Percentiles rank a stretch among this genome's conserved stretches.
Conservation (phyloP, 2,797 vertebrate genomes). For the Myotis daubentonii region DNA sequence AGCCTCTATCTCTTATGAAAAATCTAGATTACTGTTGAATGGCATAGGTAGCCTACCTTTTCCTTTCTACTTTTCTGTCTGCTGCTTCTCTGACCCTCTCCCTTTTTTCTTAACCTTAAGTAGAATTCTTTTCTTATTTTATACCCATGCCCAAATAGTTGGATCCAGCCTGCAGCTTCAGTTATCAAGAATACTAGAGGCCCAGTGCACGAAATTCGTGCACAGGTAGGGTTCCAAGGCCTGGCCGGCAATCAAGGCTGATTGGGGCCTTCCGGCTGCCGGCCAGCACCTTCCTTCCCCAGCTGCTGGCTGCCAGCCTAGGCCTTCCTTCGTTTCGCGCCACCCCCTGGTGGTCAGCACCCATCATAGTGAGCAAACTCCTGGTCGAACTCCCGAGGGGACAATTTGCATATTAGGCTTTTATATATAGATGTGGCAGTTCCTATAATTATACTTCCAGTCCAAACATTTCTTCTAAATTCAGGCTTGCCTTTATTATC, state of each 20-base stretch:
- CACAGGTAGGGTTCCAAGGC: no score
- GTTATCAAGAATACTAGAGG: not conserved
- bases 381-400: no score
- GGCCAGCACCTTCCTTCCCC: no score
- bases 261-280: no score
- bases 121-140: not conserved
- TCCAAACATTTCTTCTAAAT: not conserved
- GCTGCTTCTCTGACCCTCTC: not conserved
- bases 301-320: no score
- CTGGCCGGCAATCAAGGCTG: no score
- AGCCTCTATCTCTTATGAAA: not conserved
- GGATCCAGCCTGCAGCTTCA: not conserved
- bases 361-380: no score
- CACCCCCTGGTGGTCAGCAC: no score
- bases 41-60: not conserved
- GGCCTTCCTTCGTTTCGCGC: no score
- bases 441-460: not conserved
- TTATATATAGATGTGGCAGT: not conserved
- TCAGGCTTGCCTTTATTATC: not conserved
- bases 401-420: no score
- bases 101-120: not conserved
- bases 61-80: not conserved
- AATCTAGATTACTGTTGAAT: not conserved
- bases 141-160: not conserved
- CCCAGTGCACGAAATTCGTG: no score